A percentile compares a stretch with the other conserved stretches of the same genome.
These are phyloP conservation scores for Aphaenogaster rudis DNA, from an alignment of 1,140 invertebrate genomes.

Conservation along the genomic window DNA sequence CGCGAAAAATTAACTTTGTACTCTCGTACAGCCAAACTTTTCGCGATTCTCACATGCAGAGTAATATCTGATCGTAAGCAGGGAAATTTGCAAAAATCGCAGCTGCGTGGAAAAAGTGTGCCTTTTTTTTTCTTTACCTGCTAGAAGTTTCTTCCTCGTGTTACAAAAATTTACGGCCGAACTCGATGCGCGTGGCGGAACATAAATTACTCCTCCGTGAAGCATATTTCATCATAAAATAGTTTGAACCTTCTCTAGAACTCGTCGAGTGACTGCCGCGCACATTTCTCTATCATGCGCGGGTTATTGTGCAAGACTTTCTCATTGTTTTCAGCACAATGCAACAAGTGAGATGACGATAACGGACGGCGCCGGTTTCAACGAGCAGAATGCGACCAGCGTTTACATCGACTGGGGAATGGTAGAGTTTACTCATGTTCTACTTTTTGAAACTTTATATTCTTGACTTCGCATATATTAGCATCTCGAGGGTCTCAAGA, in stretches of 20 bases:
- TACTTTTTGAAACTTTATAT: slow-evolving; percentile 59
- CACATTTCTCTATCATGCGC: slow-evolving; percentile 40
- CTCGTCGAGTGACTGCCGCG: slow-evolving; percentile 23
- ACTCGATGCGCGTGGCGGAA: neutral
- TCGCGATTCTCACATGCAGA: neutral
- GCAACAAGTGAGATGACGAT: slow-evolving; percentile 75
- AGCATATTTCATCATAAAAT: slow-evolving; percentile 32
- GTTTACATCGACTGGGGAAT: slow-evolving; percentile 80
- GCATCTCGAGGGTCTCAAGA: neutral
- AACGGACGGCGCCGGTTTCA: slow-evolving; percentile 66
- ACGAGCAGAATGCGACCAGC: slow-evolving; percentile 69
- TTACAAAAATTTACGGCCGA: slow-evolving; percentile 30
- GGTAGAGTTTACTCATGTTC: slow-evolving; percentile 78
- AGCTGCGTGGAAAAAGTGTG: neutral
- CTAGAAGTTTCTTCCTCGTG: slow-evolving; percentile 6
- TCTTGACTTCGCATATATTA: slow-evolving; percentile 32
- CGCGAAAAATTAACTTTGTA: slow-evolving; percentile 30
- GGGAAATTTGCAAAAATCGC: slow-evolving; percentile 22
- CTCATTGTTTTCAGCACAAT: slow-evolving; percentile 81
- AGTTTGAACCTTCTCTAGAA: slow-evolving; percentile 22
- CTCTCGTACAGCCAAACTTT: neutral
- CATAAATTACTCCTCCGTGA: slow-evolving; percentile 37
- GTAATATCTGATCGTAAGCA: neutral
- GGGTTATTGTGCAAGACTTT: slow-evolving; percentile 62
- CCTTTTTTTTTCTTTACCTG: neutral